Percentiles rank a stretch among this genome's conserved stretches.
Conservation (phyloP, 2,797 vertebrate species). For the Semaprochilodus insignis region DNA sequence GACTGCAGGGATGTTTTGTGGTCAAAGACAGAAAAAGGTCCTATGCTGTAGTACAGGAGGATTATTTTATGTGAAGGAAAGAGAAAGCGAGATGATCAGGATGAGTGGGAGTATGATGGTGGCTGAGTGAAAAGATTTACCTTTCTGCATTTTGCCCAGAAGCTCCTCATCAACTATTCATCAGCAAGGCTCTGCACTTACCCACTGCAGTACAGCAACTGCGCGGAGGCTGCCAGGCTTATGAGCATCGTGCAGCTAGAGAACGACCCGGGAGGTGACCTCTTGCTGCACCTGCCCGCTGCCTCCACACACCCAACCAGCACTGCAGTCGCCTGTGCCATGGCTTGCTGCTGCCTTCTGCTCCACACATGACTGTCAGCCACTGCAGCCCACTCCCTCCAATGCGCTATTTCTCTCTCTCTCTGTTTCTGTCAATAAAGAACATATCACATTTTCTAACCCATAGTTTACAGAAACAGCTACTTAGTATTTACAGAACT, state of each 20-base stretch:
- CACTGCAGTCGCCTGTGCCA: background rate
- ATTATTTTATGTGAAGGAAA: background rate
- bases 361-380: conserved; percentile 32
- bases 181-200: conserved; percentile 51
- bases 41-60: background rate
- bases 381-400: conserved; percentile 10
- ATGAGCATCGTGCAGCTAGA: conserved; percentile 59
- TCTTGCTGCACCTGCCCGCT: conserved; percentile 60
- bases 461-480: conserved; percentile 33
- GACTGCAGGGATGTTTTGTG: background rate
- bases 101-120: conserved; percentile 34
- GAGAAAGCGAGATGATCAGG: background rate
- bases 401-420: background rate
- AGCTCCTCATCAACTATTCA: conserved; percentile 65
- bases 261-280: conserved; percentile 66
- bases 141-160: conserved; percentile 54
- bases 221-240: conserved; percentile 54
- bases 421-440: background rate
- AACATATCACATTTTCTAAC: background rate
- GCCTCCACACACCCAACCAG: conserved; percentile 40
- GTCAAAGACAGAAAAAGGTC: background rate
- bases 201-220: conserved; percentile 57
- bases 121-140: conserved; percentile 54
- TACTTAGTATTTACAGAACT: background rate
- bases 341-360: conserved; percentile 31